phyloP scores from a whole-genome alignment of 2,113 vertebrate genomes.

The Actenoides hombroni region DNA sequence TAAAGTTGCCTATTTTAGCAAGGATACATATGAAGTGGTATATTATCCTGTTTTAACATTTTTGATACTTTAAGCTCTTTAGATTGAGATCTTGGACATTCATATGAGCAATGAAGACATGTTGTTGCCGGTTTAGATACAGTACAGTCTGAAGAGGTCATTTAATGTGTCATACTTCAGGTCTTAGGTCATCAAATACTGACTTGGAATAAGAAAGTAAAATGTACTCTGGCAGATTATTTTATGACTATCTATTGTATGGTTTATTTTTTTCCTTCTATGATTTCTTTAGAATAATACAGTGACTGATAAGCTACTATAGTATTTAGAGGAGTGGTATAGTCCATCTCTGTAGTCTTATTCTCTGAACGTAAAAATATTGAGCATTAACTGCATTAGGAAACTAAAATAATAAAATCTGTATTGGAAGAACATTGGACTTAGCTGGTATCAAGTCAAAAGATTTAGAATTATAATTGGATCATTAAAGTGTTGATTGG shows the following conservation, averaged over 20 bases:
- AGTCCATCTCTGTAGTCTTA: not conserved
- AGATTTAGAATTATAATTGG: not conserved
- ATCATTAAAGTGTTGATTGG: not conserved
- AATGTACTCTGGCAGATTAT: not conserved
- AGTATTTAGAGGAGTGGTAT: not conserved
- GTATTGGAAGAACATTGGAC: not conserved
- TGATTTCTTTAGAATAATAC: not conserved
- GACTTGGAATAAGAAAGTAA: not conserved
- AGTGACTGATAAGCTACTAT: not conserved
- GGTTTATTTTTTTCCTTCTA: not conserved
- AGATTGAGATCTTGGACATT: not conserved
- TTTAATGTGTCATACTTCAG: not conserved
- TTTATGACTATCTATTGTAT: not conserved
- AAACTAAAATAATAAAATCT: not conserved
- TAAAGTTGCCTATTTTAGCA: not conserved
- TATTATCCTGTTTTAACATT: not conserved
- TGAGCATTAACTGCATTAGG: not conserved
- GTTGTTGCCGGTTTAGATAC: not conserved
- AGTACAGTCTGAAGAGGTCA: not conserved
- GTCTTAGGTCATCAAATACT: not conserved
- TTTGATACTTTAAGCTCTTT: not conserved
- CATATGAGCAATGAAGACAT: not conserved
- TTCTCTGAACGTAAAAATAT: not conserved
- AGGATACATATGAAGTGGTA: not conserved
- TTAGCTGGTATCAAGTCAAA: not conserved